Base-by-base conservation (phyloP, 2,113 vertebrate genomes). In the Kryptolebias marmoratus region DNA sequence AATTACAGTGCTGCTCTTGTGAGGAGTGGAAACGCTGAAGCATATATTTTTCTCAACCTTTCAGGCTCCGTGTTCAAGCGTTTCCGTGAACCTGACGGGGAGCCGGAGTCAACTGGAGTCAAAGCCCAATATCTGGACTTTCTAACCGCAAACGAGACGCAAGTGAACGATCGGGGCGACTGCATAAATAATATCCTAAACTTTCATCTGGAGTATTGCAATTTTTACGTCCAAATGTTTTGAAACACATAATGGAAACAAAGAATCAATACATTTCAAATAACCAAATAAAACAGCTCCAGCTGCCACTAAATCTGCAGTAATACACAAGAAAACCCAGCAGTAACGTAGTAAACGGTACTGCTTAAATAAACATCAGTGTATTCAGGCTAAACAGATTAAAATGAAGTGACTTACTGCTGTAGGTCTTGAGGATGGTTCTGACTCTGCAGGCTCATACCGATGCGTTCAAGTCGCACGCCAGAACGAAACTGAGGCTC, bases 1-100 rank as follows among this genome's bases (percentile, higher is more conserved):
- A 90, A 93, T 93, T 91, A 82, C 88, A 78, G 76, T 83, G 92
- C 89, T 88, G 83, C 88, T 89, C 87, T 85, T 84, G 87, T 75
- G 81, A 48, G 54, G 49, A 68, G 54, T 78, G 80, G 79, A 75
- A 83, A 88, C 47, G 88, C 86, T 90, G 87, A 89, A 91, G 77
- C 81, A 74, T 83, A 83, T 85, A 85, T 78, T 69, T 84, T 67
- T 71, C 69, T 59, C n/a, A 32, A 22, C 52, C 31, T 55, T 77
- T 66, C 76, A 61, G 30, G 53, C 62, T 61, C 75, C 12, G 73
- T 56, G 50, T 85, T 69, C 55, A 78, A 67, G 71, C 68, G 55
- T 82, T 80, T 83, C 75, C 74, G 70, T 58, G 67, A 74, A 71
- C 70, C 63, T 66, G 81, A 81, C 71, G 68, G 75, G 60, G 64